Conservation (phyloP, 37 sponge, comb jelly and placozoan genomes). For the Geodia barretti region DNA sequence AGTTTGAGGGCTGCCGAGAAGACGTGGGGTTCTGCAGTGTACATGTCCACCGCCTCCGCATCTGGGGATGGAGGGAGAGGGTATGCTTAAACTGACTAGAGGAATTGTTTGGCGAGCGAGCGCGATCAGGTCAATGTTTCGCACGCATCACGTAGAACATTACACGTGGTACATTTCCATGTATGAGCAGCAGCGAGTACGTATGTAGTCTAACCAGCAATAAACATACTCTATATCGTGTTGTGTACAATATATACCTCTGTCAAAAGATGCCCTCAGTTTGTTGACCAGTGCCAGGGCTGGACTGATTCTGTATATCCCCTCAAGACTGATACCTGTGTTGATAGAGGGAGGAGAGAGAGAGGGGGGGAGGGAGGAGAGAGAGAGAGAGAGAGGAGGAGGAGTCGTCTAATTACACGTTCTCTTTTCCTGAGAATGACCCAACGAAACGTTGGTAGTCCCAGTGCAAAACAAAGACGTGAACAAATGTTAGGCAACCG, state of each 20-base stretch:
- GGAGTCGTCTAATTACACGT: neutral
- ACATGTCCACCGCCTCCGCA: constrained; percentile 14
- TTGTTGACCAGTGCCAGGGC: constrained; percentile 31
- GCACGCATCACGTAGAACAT: too few relatives aligned
- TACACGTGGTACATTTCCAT: too few relatives aligned
- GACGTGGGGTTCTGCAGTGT: constrained; percentile 56
- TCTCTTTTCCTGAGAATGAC: too few relatives aligned
- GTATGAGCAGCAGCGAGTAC: too few relatives aligned
- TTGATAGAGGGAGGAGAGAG: neutral
- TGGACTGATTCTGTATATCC: constrained; percentile 74
- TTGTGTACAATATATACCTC: constrained; percentile 49
- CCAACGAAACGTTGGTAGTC: too few relatives aligned
- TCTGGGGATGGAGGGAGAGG: neutral
- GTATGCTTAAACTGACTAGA: neutral
- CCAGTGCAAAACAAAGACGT: too few relatives aligned
- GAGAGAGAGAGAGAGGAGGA: neutral
- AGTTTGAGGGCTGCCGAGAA: constrained; percentile 76
- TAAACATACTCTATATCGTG: too few relatives aligned
- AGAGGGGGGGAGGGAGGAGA: neutral
- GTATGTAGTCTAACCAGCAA: too few relatives aligned
- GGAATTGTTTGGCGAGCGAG: too few relatives aligned
- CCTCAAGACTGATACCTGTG: constrained; percentile 53
- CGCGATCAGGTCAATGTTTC: too few relatives aligned
- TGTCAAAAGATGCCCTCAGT: constrained; percentile 61
- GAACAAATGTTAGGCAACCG: neutral